phyloP scores from a whole-genome alignment of 2,888 invertebrate species.

The Orchesella flavescens region DNA sequence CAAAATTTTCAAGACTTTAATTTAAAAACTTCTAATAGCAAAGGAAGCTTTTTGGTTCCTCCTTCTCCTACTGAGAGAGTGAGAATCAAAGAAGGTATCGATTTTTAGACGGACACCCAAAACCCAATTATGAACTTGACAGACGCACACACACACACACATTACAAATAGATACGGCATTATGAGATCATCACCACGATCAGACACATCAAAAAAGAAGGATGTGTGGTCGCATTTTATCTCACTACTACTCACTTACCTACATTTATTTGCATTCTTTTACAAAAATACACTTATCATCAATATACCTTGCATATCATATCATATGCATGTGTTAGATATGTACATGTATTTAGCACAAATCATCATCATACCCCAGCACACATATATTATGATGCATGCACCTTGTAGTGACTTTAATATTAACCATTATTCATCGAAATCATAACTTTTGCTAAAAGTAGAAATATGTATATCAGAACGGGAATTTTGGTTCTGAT shows the following conservation, averaged over 20 bases:
- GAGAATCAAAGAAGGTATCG: conserved; percentile 63
- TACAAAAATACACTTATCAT: neutral
- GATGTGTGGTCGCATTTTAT: conserved; percentile 65
- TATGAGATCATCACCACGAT: conserved; percentile 67
- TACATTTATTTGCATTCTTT: conserved; percentile 35
- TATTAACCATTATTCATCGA: conserved; percentile 8
- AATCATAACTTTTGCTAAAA: neutral
- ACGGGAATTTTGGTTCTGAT: too few species aligned
- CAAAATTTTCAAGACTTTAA: neutral
- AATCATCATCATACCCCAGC: neutral
- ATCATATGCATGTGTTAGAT: neutral
- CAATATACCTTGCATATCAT: neutral
- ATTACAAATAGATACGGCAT: conserved; percentile 42
- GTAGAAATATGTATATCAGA: too few species aligned
- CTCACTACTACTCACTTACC: conserved; percentile 19
- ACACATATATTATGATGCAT: neutral
- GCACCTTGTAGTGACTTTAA: neutral
- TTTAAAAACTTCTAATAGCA: conserved; percentile 2
- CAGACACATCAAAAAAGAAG: conserved; percentile 44
- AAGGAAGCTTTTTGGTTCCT: conserved; percentile 52
- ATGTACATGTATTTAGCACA: neutral
- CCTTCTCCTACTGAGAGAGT: conserved; percentile 45
- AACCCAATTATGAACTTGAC: conserved; percentile 66
- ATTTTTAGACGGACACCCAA: conserved; percentile 63
- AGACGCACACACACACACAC: conserved; percentile 54